Evolutionary conservation across 2,888 invertebrate genomes (phyloP), one percentile per base, ranked within the genome.

Genomic region (Pterobdella sp.): DNA sequence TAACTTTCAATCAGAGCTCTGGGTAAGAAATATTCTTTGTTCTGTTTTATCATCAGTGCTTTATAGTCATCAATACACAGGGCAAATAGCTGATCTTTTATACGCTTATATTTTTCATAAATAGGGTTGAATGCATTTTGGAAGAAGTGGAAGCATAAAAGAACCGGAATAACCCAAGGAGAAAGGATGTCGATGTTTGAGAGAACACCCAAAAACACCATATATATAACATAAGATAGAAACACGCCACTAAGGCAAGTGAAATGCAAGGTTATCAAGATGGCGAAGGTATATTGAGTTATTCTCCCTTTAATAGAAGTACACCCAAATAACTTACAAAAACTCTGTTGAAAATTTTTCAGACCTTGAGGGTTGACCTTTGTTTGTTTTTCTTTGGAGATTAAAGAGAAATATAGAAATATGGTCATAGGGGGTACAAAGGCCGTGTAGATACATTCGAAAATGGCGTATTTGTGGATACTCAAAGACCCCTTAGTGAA

Each of bases 121-220:
- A 70, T 70, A 18, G 73, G 70, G 31, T 65, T 56, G 64, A 73
- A 73, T 22, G 60, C 34, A 26, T 35, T 63, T 10, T 56, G 26
- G 42, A 73, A 73, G 70, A 74, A 72, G 70, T 56, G 60, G 29
- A 73, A 18, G 67, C 52, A 73, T 26, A 75, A 32, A 49, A 37
- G n/a, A 56, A 71, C 32, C 22, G 74, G 72, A 22, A 74, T 72
- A 60, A 73, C 42, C 64, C 69, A 73, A 60, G 73, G 73, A 3
- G 73, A 73, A 1, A 73, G 56, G 10, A 73, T 63, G 31, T 68
- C 73, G 63, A 73, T 73, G 70, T 73, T 73, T 7, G 73, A 68
- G 35, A 73, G 68, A 32, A 73, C 49, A 1, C 73, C 73, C 42
- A 73, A 70, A 0, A 63, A 64, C 26, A 73, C 73, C 26, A 73